Base-by-base conservation (phyloP, 2,113 vertebrate genomes). In the Clinocottus analis region DNA sequence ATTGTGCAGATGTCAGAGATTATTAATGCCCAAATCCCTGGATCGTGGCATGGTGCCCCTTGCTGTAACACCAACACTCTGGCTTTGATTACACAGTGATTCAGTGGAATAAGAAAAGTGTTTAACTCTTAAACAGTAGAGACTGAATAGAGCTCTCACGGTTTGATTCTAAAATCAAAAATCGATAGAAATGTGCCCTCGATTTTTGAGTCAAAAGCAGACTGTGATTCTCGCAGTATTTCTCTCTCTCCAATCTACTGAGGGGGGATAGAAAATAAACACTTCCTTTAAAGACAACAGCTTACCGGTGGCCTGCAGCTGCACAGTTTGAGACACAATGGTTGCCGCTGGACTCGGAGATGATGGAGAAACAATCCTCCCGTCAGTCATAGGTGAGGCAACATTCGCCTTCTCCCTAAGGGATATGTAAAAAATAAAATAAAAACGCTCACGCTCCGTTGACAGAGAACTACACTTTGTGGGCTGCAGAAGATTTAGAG, bases 1-100 rank as follows among this genome's bases (percentile, higher is more conserved):
- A 80, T 41, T 71, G 80, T 75, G 69, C 73, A 82, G 45, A 80
- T 37, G 55, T 87, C 72, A 65, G 62, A 56, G 60, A 76, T 51
- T 79, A 84, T 90, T 85, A 87, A 84, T 74, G 75, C 35, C 33
- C 65, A 69, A 74, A 78, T 82, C 74, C 37, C 31, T 76, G 19
- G 64, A 71, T 25, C 65, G 53, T 45, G 73, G 49, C 37, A 74
- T 70, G 39, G 56, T 33, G 70, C 17, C n/a, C 11, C 43, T 49
- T 27, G 49, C 58, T 80, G 31, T 43, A 68, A 56, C 55, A 39
- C n/a, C 29, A 43, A 21, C 37, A 68, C 47, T 10, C 33, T 58
- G 21, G 14, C 45, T 77, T 75, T 85, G 69, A 85, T 68, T 72
- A 61, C 59, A 75, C 3, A 21, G 29, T 10, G 55, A 51, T 14